These are phyloP conservation scores for Adoxophyes honmai DNA, from an alignment of 1,140 invertebrate species.

Conservation along the genomic window DNA sequence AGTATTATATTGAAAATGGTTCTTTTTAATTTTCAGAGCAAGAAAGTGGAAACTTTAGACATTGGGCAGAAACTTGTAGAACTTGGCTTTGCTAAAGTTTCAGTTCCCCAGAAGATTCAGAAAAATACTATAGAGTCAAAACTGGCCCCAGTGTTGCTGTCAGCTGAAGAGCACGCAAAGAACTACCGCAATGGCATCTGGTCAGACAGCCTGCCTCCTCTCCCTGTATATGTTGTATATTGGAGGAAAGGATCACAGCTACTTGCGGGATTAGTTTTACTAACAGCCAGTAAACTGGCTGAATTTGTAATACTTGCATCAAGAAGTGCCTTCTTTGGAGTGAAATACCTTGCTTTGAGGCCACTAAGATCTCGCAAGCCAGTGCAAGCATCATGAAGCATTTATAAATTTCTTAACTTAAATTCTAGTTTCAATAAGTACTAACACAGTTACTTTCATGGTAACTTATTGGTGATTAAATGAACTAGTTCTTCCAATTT, in stretches of 20 bases:
- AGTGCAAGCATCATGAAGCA: slow-evolving; percentile 55
- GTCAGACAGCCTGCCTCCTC: slow-evolving; percentile 56
- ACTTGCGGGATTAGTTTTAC: slow-evolving; percentile 31
- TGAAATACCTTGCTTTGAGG: slow-evolving; percentile 45
- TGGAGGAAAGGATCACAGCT: slow-evolving; percentile 59
- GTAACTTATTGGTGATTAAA: slow-evolving; percentile 41
- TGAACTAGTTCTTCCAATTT: slow-evolving; percentile 31
- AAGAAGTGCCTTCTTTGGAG: slow-evolving; percentile 53
- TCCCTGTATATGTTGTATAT: slow-evolving; percentile 53
- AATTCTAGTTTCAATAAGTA: slow-evolving; percentile 32
- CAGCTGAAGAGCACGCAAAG: slow-evolving; percentile 56
- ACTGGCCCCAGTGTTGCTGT: slow-evolving; percentile 52
- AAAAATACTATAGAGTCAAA: slow-evolving; percentile 62
- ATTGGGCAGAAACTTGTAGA: slow-evolving; percentile 63
- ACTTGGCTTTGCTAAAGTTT: slow-evolving; percentile 64
- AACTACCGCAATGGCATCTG: slow-evolving; percentile 60
- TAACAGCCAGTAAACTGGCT: slow-evolving; percentile 41
- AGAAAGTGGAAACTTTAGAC: slow-evolving; percentile 59
- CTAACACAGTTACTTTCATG: slow-evolving; percentile 37
- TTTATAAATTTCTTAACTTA: slow-evolving; percentile 34
- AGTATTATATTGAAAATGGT: no score
- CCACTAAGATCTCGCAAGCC: slow-evolving; percentile 49
- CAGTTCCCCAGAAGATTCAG: slow-evolving; percentile 45
- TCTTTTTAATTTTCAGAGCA: slow-evolving; percentile 46
- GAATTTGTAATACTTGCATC: no score